A percentile compares a stretch with the other conserved stretches of the same genome.
These are phyloP conservation scores for Glaucidium brasilianum DNA, from an alignment of 2,113 vertebrate genomes.

Conservation along the genomic window DNA sequence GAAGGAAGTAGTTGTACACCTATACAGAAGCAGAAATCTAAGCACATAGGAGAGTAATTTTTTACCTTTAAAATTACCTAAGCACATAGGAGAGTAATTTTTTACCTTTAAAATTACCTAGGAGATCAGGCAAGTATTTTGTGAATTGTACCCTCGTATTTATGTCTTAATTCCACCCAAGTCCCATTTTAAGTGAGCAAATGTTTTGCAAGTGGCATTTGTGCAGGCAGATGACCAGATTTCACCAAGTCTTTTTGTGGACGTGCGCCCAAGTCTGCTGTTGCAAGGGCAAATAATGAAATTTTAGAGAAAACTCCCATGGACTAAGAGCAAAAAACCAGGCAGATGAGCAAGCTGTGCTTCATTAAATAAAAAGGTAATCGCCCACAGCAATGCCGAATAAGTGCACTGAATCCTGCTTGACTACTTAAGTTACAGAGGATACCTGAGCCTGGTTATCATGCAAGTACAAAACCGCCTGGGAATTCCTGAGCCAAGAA, in stretches of 20 bases:
- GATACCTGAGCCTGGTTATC: neutral
- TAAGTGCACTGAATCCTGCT: neutral
- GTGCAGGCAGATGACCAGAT: neutral
- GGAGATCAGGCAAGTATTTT: neutral
- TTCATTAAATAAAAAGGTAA: neutral
- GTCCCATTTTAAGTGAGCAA: neutral
- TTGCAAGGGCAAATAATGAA: neutral
- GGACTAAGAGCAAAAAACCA: neutral
- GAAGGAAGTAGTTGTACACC: neutral
- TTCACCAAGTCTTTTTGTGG: neutral
- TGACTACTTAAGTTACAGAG: neutral
- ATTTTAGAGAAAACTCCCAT: neutral
- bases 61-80: neutral
- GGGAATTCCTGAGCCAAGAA: neutral
- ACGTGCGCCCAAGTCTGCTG: neutral
- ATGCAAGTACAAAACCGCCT: neutral
- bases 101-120: neutral
- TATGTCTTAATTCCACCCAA: neutral
- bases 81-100: neutral
- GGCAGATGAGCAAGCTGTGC: neutral
- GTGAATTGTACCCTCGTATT: neutral
- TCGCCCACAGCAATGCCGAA: neutral
- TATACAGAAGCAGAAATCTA: neutral
- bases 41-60: neutral
- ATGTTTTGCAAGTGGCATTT: neutral